Conservation (phyloP, 2,113 vertebrate genomes). For the Oncorhynchus nerka region DNA sequence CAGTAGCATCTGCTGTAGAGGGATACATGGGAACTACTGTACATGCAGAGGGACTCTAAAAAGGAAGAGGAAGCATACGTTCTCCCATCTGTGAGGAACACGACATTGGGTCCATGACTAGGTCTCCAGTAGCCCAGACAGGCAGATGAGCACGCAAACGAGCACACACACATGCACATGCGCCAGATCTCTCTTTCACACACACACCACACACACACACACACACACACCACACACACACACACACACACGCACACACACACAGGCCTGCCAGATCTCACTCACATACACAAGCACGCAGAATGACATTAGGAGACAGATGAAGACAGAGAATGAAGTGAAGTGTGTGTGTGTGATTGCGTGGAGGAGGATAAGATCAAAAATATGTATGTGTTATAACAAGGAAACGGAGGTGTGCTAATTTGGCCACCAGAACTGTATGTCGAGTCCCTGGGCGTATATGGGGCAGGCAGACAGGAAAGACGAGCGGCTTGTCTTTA, state of each 20-base stretch:
- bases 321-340: not conserved
- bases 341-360: not conserved
- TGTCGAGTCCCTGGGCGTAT: not conserved
- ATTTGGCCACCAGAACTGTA: not conserved
- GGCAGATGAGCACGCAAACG: not conserved
- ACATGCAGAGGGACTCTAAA: not conserved
- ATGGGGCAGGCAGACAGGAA: not conserved
- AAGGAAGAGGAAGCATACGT: constrained; percentile 2
- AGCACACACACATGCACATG: not conserved
- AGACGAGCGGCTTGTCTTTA: not conserved
- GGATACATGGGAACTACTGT: constrained; percentile 7
- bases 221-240: not conserved
- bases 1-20: constrained; percentile 9
- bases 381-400: not conserved
- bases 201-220: not conserved
- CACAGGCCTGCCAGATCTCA: not conserved
- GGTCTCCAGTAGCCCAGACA: not conserved
- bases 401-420: not conserved
- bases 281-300: not conserved
- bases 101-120: not conserved
- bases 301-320: not conserved
- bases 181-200: not conserved
- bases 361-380: not conserved
- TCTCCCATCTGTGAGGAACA: constrained; percentile 8
- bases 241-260: no score